A percentile compares a stretch with the other conserved stretches of the same genome.
Evolutionary conservation across 2,797 vertebrate genomes (phyloP).

Genomic region (Channa striata): DNA sequence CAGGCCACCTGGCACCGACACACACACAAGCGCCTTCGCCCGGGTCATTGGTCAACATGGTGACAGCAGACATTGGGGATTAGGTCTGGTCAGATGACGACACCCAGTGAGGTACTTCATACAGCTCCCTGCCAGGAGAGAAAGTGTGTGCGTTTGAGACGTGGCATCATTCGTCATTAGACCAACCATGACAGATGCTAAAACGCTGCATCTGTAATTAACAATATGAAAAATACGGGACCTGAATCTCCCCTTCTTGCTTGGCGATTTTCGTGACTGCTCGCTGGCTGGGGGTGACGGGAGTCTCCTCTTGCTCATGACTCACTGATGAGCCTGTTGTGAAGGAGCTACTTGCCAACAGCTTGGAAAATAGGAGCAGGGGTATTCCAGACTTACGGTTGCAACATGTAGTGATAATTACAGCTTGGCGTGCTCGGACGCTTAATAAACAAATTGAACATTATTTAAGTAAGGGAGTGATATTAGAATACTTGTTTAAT

Average conservation of each 20-base stretch:
- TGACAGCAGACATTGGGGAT: slow-evolving; percentile 60
- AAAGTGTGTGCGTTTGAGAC: slow-evolving; percentile 45
- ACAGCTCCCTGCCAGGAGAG: slow-evolving; percentile 48
- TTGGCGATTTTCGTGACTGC: slow-evolving; percentile 47
- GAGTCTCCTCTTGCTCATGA: slow-evolving; percentile 67
- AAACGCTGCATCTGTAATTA: slow-evolving; percentile 43
- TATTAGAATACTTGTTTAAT: slow-evolving; percentile 54
- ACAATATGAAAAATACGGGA: slow-evolving; percentile 29
- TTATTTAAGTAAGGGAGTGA: slow-evolving; percentile 61
- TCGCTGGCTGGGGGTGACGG: slow-evolving; percentile 54
- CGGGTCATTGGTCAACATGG: slow-evolving; percentile 58
- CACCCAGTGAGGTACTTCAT: slow-evolving; percentile 47
- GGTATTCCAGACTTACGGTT: slow-evolving; percentile 68
- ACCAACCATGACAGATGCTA: slow-evolving; percentile 31
- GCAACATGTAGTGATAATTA: slow-evolving; percentile 68
- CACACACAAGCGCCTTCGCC: slow-evolving; percentile 32
- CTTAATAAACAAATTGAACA: slow-evolving; percentile 54
- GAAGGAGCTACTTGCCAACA: slow-evolving; percentile 52
- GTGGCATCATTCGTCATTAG: slow-evolving; percentile 51
- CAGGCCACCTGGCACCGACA: slow-evolving; percentile 61
- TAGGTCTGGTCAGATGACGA: slow-evolving; percentile 49
- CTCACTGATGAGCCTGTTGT: slow-evolving; percentile 67
- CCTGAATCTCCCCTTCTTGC: slow-evolving; percentile 17
- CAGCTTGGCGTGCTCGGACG: slow-evolving; percentile 40
- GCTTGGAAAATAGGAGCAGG: slow-evolving; percentile 64